Evolutionary conservation across 2,888 invertebrate genomes (phyloP).

Genomic region (Proisotoma minuta): DNA sequence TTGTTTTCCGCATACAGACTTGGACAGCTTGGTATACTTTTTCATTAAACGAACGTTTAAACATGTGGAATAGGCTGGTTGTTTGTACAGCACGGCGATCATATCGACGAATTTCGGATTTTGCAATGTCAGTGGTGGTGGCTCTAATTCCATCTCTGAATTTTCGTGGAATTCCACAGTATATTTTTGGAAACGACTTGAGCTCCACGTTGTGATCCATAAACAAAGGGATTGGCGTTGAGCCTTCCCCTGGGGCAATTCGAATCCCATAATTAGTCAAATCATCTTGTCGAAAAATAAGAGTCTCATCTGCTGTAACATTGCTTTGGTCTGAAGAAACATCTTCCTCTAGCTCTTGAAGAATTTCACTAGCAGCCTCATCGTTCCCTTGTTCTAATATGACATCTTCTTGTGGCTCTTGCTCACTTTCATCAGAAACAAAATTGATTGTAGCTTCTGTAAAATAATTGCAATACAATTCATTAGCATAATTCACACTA

Average conservation of each 20-base stretch:
- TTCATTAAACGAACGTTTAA: conserved; percentile 14
- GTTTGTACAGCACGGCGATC: conserved; percentile 6
- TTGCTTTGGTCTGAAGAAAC: neutral
- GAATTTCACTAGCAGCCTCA: no score
- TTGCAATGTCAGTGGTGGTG: conserved; percentile 22
- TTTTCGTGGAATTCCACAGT: conserved; percentile 19
- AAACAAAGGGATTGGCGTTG: conserved; percentile 15
- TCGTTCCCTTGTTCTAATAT: no score
- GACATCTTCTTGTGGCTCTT: neutral
- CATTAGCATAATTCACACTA: neutral
- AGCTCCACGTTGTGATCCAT: conserved; percentile 22
- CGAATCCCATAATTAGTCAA: neutral
- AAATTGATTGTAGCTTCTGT: neutral
- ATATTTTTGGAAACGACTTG: conserved; percentile 31
- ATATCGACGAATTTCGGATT: conserved; percentile 18
- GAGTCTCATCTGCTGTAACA: conserved; percentile 12
- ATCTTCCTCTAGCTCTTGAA: neutral
- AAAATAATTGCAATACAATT: neutral
- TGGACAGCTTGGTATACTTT: conserved; percentile 6
- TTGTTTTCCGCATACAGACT: conserved; percentile 11
- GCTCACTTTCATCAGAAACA: neutral
- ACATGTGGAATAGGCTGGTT: conserved; percentile 10
- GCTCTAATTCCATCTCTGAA: conserved; percentile 8
- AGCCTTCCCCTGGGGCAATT: conserved; percentile 29
- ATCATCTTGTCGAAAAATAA: conserved; percentile 1